These are phyloP conservation scores for Sminthopsis crassicaudata DNA, from an alignment of 2,113 vertebrate species.

Conservation along the genomic window DNA sequence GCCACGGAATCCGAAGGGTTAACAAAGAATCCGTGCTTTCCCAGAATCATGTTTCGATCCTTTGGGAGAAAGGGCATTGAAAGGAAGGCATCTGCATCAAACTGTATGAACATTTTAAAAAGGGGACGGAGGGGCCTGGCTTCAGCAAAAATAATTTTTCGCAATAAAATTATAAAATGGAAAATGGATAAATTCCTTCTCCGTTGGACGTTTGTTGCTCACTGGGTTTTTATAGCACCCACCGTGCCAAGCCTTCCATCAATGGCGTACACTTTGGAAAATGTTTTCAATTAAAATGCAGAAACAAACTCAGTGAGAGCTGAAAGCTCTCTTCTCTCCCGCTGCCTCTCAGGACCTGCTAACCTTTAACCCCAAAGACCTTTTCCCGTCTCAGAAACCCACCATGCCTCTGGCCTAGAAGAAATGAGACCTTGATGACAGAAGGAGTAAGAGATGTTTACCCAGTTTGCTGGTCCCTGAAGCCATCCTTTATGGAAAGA, in stretches of 20 bases:
- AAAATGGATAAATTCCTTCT: background rate
- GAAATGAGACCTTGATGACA: background rate
- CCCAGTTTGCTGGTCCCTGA: constrained; percentile 8
- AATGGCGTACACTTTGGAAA: background rate
- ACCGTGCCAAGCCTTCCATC: background rate
- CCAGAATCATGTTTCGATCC: constrained; percentile 99
- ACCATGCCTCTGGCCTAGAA: constrained; percentile 52
- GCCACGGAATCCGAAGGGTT: constrained; percentile 98
- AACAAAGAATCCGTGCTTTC: constrained; percentile 97
- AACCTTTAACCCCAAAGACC: constrained; percentile 43
- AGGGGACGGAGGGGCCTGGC: background rate
- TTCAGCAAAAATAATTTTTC: background rate
- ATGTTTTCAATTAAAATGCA: constrained; percentile 54
- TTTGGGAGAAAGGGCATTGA: constrained; percentile 72
- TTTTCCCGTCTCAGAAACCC: constrained; percentile 60
- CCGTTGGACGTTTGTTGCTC: background rate
- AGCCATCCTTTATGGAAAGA: constrained; percentile 43
- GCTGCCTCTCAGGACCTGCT: constrained; percentile 9
- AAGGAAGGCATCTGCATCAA: constrained; percentile 34
- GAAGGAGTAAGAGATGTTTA: constrained; percentile 23
- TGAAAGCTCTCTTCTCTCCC: constrained; percentile 33
- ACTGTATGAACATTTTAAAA: background rate
- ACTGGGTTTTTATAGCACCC: background rate
- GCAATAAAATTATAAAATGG: constrained; percentile 16
- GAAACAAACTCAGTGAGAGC: constrained; percentile 16